Base-by-base conservation (phyloP, 2,113 vertebrate genomes). In the Lycaon pictus region DNA sequence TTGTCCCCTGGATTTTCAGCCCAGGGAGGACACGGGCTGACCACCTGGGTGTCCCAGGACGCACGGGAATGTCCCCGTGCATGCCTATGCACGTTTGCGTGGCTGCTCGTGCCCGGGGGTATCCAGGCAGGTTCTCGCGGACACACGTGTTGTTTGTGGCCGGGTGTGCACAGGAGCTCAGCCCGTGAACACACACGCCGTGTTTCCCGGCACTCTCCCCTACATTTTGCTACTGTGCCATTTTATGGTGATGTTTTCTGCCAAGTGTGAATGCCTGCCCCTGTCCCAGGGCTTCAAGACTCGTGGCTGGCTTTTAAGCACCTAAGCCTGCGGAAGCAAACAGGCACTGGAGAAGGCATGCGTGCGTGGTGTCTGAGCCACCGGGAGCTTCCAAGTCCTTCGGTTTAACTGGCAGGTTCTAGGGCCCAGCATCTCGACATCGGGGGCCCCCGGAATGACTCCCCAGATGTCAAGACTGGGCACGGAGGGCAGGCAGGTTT, bases 401-500 rank as follows among this genome's bases (percentile, higher is more conserved):
- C 65, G 67, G 90, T 98, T 94, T 94, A 90, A 71, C 74, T 48
- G 51, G 81, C 89, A 98, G 96, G 95, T 98, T 93, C 76, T 95
- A 55, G 65, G 32, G 37, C 79, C 65, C 35, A 37, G 76, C 19
- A 1, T 27, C 97, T 98, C 96, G 96, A 92, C 96, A 93, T 96
- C 85, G 67, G 91, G 89, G 96, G 51, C 53, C 79, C 96, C 81
- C 43, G 35, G 19, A 15, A 67, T 88, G 81, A 94, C 93, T 76
- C 96, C 97, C 95, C 97, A 97, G 97, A 96, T 48, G 92, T 97
- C 95, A 94, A 91, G 58, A 83, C 89, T 62, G 96, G 93, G 96
- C 55, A 1, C 11, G 0, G 93, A 93, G 89, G 86, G 89, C 97
- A 96, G 93, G 97, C 97, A 88, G 91, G 95, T 97, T 96, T 96